Evolutionary conservation across 2,113 vertebrate genomes (phyloP).

Genomic region (Rhea americana): DNA sequence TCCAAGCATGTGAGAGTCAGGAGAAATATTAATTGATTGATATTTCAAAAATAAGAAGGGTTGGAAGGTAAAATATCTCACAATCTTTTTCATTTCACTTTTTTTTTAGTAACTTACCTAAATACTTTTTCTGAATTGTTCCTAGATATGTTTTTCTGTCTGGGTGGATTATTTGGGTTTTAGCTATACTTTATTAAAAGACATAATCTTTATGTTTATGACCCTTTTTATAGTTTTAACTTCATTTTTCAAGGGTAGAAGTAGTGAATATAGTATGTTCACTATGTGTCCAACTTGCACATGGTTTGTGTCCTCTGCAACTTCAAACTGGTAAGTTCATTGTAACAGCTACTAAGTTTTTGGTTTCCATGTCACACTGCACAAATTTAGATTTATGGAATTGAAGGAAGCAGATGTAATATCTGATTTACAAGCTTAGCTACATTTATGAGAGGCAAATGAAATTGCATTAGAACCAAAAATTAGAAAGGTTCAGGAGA

Average conservation of each 20-base stretch:
- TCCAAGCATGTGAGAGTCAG: neutral
- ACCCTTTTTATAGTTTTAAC: neutral
- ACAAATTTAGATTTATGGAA: neutral
- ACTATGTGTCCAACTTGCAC: accelerated
- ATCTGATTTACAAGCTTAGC: neutral
- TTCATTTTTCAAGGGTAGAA: neutral
- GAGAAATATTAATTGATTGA: neutral
- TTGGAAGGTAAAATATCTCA: neutral
- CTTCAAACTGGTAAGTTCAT: neutral
- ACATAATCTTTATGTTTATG: neutral
- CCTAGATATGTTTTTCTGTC: neutral
- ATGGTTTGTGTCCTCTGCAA: neutral
- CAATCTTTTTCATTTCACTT: neutral
- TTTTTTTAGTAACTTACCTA: neutral
- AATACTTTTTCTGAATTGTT: neutral
- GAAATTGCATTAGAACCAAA: neutral
- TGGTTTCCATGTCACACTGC: neutral
- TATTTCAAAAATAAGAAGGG: neutral
- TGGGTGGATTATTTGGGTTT: neutral
- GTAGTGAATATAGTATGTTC: accelerated
- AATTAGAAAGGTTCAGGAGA: neutral
- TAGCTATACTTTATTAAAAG: neutral
- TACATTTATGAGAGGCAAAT: neutral
- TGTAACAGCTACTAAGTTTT: too few species aligned
- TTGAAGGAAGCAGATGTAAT: accelerated